A percentile compares a stretch with the other conserved stretches of the same genome.
phyloP scores from a whole-genome alignment of 1,140 invertebrate species.

The Drosophila guanche region DNA sequence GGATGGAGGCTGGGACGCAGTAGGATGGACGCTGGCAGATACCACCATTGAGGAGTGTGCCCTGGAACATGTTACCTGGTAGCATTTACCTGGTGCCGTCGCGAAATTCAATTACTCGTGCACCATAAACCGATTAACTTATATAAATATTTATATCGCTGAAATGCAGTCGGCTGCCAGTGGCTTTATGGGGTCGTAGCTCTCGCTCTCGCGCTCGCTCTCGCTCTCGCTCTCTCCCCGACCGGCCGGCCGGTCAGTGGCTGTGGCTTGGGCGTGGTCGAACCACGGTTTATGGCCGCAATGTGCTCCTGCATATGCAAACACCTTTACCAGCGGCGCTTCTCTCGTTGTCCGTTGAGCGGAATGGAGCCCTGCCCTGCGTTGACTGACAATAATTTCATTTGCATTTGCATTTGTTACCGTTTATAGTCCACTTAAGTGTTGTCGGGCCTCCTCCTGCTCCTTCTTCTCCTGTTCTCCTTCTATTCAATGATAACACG shows the following conservation, averaged over 20 bases:
- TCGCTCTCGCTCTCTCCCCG: neutral
- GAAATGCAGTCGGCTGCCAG: slow-evolving; percentile 63
- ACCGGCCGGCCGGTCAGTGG: slow-evolving; percentile 9
- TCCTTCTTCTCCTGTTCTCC: neutral
- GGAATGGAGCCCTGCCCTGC: slow-evolving; percentile 27
- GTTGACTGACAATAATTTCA: slow-evolving; percentile 65
- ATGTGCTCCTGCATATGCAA: slow-evolving; percentile 75
- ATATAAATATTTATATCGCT: slow-evolving; percentile 80
- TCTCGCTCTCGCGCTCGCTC: neutral
- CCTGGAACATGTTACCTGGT: slow-evolving; percentile 41
- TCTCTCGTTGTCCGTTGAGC: slow-evolving; percentile 22
- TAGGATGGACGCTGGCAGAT: no score
- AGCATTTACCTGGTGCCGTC: slow-evolving; percentile 52
- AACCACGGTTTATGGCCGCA: slow-evolving; percentile 15
- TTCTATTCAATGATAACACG: slow-evolving; percentile 72
- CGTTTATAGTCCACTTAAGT: slow-evolving; percentile 78
- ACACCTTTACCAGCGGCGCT: slow-evolving; percentile 46
- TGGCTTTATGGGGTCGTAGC: slow-evolving; percentile 51
- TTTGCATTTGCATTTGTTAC: slow-evolving; percentile 79
- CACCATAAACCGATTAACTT: slow-evolving; percentile 81
- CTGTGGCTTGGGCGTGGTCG: slow-evolving; percentile 29
- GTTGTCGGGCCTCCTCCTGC: slow-evolving; percentile 57
- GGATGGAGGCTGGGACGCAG: neutral
- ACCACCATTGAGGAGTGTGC: neutral
- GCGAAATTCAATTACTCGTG: slow-evolving; percentile 79